Conservation (phyloP, 2,797 vertebrate species). For the Ficedula albicollis region DNA sequence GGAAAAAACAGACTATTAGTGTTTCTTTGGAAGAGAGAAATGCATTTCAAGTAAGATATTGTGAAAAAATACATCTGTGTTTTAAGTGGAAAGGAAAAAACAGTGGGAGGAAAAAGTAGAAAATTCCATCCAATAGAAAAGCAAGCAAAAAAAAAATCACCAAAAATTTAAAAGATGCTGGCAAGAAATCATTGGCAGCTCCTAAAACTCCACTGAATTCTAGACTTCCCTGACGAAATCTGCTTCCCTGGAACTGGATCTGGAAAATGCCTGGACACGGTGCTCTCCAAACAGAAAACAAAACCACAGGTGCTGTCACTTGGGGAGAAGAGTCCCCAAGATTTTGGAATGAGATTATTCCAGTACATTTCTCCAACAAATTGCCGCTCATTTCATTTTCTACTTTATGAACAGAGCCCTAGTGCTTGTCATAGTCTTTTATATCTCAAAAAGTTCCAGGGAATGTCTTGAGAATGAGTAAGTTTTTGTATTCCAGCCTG, state of each 20-base stretch:
- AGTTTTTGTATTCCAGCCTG: neutral
- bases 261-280: neutral
- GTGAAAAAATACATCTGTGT: neutral
- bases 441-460: neutral
- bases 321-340: neutral
- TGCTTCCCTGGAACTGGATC: conserved; percentile 2
- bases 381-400: neutral
- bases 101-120: neutral
- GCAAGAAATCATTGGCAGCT: conserved; percentile 6
- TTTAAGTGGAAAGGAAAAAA: neutral
- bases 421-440: neutral
- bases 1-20: neutral
- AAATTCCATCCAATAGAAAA: neutral
- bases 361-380: neutral
- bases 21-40: neutral
- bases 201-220: conserved; percentile 26
- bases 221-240: neutral
- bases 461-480: conserved; percentile 2
- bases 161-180: conserved; percentile 5
- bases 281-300: neutral
- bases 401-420: neutral
- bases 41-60: neutral
- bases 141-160: neutral
- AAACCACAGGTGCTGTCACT: neutral
- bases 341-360: neutral